Base-by-base conservation (phyloP, 2,888 invertebrate genomes). In the Miltochrista miniata region DNA sequence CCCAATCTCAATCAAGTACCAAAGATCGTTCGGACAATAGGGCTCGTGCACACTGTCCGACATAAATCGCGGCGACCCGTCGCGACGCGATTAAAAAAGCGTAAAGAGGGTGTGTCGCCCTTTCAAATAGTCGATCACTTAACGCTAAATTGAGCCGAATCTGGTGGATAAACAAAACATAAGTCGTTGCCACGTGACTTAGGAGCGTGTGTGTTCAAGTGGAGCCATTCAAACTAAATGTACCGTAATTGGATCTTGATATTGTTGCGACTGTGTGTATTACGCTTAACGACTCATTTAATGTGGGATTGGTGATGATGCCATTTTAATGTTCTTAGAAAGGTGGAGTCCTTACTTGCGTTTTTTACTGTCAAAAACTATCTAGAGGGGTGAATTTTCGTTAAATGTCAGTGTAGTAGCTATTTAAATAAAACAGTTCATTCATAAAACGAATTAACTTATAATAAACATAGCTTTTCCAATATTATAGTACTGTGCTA, bases 201-300 rank as follows among this genome's bases (percentile, higher is more conserved):
- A 53, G 44, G 52, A 65, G 61, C 60, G 62, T 69, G 76, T 64
- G 61, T 58, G 72, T 74, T 76, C 73, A 73, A 80, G 77, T 75
- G 74, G 70, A 60, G 61, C 78, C 61, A 83, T 87, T 85, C 71
- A 74, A 74, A 79, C 67, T 79, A 83, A 90, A 90, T 89, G 89
- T 85, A 85, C 84, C 83, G 87, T 86, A 82, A 85, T 87, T 82
- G 81, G 77, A 84, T 85, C 83, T 85, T 84, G 81, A 87, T 85
- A 84, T 84, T 80, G 74, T 76, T 71, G 64, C 60, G 57, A 61
- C 60, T 64, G 54, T 67, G 73, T 73, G 54, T 67, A 73, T 73
- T 61, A 61, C 50, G 48, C 66, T 70, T 67, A 74, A 74, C 73
- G 70, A 74, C 53, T 71, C 72, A 72, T 70, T 61, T 57, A 52